These are phyloP conservation scores for Chironomus tentans DNA, from an alignment of 2,888 invertebrate genomes.

Conservation along the genomic window DNA sequence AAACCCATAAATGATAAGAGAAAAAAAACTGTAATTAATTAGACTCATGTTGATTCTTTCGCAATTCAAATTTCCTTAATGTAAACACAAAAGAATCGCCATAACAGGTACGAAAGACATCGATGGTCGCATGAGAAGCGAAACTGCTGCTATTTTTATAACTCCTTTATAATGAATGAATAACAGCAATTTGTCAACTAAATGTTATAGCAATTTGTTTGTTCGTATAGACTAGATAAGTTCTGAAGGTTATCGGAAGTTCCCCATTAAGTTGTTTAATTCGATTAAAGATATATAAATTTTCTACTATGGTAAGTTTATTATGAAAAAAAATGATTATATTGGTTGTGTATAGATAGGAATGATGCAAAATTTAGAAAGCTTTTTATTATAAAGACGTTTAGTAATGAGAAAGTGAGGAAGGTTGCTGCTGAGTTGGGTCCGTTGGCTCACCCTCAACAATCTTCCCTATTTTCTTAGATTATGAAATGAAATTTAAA, in stretches of 20 bases:
- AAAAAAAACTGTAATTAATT: not conserved
- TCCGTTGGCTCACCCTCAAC: too few species aligned
- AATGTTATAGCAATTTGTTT: not conserved
- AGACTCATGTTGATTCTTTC: not conserved
- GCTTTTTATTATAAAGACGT: too few species aligned
- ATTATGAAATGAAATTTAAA: not conserved
- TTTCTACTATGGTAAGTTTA: slow-evolving; percentile 8
- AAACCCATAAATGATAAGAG: not conserved
- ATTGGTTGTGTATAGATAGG: slow-evolving; percentile 23
- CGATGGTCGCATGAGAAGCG: slow-evolving; percentile 6
- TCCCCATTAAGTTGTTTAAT: slow-evolving; percentile 7
- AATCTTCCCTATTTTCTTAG: not conserved
- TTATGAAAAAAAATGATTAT: not conserved
- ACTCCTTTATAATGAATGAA: too few species aligned
- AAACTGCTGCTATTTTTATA: not conserved
- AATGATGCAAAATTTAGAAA: not conserved
- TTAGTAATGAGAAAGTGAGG: too few species aligned
- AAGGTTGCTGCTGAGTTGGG: too few species aligned
- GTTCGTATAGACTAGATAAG: not conserved
- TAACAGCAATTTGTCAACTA: too few species aligned
- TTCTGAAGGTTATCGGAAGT: not conserved
- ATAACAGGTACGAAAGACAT: slow-evolving; percentile 6
- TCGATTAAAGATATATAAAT: not conserved
- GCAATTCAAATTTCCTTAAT: not conserved
- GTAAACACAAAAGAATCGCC: not conserved